These are phyloP conservation scores for Rhyacichthys aspro DNA, from an alignment of 2,797 vertebrate genomes.

Conservation along the genomic window DNA sequence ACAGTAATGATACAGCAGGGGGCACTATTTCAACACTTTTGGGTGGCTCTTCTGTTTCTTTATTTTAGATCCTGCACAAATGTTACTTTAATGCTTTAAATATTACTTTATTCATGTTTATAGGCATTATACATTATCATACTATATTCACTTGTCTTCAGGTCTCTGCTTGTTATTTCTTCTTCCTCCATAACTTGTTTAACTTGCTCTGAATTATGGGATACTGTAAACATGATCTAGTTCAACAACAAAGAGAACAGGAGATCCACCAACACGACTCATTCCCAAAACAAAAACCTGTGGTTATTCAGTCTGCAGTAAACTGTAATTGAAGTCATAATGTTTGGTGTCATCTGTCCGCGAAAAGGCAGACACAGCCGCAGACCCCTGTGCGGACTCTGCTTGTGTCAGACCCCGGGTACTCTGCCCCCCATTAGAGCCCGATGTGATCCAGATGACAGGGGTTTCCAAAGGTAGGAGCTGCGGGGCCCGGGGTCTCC, in stretches of 20 bases:
- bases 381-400: constrained; percentile 32
- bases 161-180: too few species aligned
- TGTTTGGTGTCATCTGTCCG: constrained; percentile 16
- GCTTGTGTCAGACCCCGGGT: constrained; percentile 40
- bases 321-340: constrained; percentile 15
- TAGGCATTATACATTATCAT: too few species aligned
- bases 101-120: neutral
- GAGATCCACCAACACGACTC: neutral
- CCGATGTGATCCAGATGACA: constrained; percentile 79
- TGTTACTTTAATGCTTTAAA: neutral
- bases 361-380: constrained; percentile 6
- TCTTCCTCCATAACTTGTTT: neutral
- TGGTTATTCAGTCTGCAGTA: constrained; percentile 2
- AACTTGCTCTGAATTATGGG: neutral
- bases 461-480: constrained; percentile 70
- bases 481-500: constrained; percentile 67
- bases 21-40: constrained; percentile 58
- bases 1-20: constrained; percentile 55
- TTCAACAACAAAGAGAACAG: neutral
- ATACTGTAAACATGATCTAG: neutral
- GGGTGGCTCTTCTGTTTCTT: neutral
- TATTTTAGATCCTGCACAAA: constrained; percentile 1
- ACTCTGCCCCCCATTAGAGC: constrained; percentile 57
- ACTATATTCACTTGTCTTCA: too few species aligned
- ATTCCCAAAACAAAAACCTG: constrained; percentile 1